Conservation (phyloP, 1,140 invertebrate genomes). For the Drosophila fuyamai region DNA sequence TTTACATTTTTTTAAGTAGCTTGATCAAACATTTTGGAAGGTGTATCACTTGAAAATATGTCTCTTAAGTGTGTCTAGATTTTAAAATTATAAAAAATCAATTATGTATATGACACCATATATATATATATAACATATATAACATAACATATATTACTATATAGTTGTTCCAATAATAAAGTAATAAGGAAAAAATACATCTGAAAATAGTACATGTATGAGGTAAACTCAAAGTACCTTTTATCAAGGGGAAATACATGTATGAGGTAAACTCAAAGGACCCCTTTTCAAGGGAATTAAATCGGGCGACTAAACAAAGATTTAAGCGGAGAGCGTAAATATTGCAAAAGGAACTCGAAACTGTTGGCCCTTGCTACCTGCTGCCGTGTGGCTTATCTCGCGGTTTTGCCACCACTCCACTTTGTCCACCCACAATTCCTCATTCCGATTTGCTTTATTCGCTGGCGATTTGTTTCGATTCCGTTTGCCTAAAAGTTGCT, state of each 20-base stretch:
- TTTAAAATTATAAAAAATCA: no score
- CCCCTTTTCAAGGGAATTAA: neutral
- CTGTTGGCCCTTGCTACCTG: slow-evolving; percentile 52
- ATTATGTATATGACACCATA: no score
- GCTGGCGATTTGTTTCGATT: slow-evolving; percentile 75
- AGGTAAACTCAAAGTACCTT: neutral
- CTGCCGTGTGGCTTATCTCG: slow-evolving; percentile 55
- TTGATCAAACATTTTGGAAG: no score
- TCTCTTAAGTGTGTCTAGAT: no score
- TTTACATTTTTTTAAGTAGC: neutral
- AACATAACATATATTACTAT: no score
- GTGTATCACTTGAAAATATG: no score
- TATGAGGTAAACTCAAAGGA: neutral
- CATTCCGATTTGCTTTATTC: slow-evolving; percentile 80
- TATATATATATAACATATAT: no score
- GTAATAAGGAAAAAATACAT: no score
- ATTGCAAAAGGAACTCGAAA: slow-evolving; percentile 47
- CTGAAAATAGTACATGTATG: neutral
- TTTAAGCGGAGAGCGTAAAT: slow-evolving; percentile 36
- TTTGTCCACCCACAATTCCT: slow-evolving; percentile 68
- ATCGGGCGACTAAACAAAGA: neutral
- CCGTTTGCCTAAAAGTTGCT: slow-evolving; percentile 53
- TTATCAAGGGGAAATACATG: neutral
- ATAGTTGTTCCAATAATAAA: no score
- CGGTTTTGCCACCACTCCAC: slow-evolving; percentile 10